Conservation (phyloP, 53 echinoderm and acorn worm species). For the Paracentrotus lividus region DNA sequence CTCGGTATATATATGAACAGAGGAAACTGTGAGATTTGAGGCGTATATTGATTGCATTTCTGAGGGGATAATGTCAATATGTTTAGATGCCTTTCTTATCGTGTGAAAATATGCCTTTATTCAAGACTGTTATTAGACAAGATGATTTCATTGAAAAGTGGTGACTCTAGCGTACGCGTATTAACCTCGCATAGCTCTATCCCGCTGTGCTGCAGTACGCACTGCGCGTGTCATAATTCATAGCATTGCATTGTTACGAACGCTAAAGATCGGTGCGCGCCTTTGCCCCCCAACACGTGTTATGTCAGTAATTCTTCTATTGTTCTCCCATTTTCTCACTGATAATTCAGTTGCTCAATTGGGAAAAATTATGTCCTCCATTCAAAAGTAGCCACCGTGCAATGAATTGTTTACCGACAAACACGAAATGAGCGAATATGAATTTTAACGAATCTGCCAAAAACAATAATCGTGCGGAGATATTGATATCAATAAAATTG, state of each 20-base stretch:
- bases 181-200: not conserved
- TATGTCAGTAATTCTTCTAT: slow-evolving; percentile 24
- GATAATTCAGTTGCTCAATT: not conserved
- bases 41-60: slow-evolving; percentile 32
- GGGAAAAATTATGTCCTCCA: not conserved
- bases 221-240: slow-evolving; percentile 11
- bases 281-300: slow-evolving; percentile 16
- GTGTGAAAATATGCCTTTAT: slow-evolving; percentile 13
- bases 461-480: not conserved
- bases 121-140: not conserved
- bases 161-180: slow-evolving; percentile 23
- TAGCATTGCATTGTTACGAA: not conserved
- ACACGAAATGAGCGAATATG: not conserved
- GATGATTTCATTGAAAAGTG: slow-evolving; percentile 3
- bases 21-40: not conserved
- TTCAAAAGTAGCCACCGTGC: not conserved
- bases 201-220: slow-evolving; percentile 8
- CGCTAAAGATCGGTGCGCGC: not conserved
- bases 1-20: not conserved
- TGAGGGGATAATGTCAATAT: not conserved
- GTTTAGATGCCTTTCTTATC: slow-evolving; percentile 22
- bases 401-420: slow-evolving; percentile 18
- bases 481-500: not conserved
- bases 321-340: not conserved
- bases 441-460: slow-evolving; percentile 26